Base-by-base conservation (phyloP, 2,797 vertebrate species). In the Sebastes oblongus region DNA sequence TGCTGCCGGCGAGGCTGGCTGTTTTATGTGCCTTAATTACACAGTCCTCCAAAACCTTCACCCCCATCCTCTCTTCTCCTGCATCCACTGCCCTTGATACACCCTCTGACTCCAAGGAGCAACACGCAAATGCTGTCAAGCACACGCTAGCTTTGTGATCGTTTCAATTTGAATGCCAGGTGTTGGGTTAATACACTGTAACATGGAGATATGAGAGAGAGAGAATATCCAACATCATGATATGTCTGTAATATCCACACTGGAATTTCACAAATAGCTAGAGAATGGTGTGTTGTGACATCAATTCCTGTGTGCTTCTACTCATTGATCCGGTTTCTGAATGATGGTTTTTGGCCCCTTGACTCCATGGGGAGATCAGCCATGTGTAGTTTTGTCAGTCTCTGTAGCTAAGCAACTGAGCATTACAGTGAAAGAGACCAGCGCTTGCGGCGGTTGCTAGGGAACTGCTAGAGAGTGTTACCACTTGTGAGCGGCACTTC, bases 331-430 rank as follows among this genome's bases (percentile, higher is more conserved):
- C 55, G 59, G 34, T 86, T 85, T 84, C 84, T 88, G 83, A 92
- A 90, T 92, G 87, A 93, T 87, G 39, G 82, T 84, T 88, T 90
- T 87, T 91, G 89, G 82, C 90, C 92, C 92, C 75, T 91, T 84
- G 84, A 93, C 91, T 95, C 92, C 93, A 83, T 88, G 92, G 83
- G 84, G 88, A 92, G 88, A 91, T 88, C 84, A 91, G 89, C 93
- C 77, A 85, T 88, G 91, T 94, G 89, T 90, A 93, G 92, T 93
- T 94, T 92, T 94, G 92, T 94, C 94, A 92, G 94, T 90, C 90
- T 93, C 92, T 90, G 96, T 96, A 96, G 91, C 96, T 95, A 94
- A 95, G 96, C 96, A 96, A 96, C 96, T 94, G 94, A 93, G 92
- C 88, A 92, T 92, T 95, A 96, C 93, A 94, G 94, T 92, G 90